Conservation (phyloP, 2,113 vertebrate species). For the Monopterus albus region DNA sequence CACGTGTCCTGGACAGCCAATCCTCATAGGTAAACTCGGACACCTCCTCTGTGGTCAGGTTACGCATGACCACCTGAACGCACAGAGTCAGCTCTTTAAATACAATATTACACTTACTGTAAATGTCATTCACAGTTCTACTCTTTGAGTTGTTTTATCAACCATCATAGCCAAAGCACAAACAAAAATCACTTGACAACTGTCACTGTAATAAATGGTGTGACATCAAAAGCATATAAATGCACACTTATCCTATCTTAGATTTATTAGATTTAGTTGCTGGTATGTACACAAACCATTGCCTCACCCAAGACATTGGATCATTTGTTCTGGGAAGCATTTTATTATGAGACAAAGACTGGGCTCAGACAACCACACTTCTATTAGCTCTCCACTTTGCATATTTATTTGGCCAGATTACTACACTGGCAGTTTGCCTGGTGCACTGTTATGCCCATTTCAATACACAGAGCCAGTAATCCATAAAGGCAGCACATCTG, state of each 20-base stretch:
- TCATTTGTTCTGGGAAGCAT: conserved; percentile 7
- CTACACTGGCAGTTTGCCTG: conserved; percentile 50
- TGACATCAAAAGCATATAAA: too few relatives aligned
- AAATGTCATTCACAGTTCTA: neutral
- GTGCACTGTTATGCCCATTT: conserved; percentile 45
- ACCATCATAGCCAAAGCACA: neutral
- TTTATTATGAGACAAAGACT: conserved; percentile 17
- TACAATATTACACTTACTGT: neutral
- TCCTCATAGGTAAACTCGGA: conserved; percentile 90
- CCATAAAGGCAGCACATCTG: conserved; percentile 63
- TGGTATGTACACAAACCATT: conserved; percentile 1
- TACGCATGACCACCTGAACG: conserved; percentile 87
- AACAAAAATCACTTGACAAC: neutral
- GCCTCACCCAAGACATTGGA: neutral
- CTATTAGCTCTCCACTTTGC: conserved; percentile 27
- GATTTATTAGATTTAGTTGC: too few relatives aligned
- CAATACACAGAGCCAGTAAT: conserved; percentile 46
- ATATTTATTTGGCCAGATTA: conserved; percentile 62
- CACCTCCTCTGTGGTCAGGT: conserved; percentile 88
- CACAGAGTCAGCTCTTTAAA: conserved; percentile 6
- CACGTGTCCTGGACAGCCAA: conserved; percentile 90
- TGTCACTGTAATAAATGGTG: too few relatives aligned
- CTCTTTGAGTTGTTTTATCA: too few relatives aligned
- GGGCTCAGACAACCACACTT: conserved; percentile 15
- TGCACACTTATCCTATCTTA: too few relatives aligned